A percentile compares a stretch with the other conserved stretches of the same genome.
Conservation (phyloP, 2,888 invertebrate genomes). For the Drosophila niveifrons region DNA sequence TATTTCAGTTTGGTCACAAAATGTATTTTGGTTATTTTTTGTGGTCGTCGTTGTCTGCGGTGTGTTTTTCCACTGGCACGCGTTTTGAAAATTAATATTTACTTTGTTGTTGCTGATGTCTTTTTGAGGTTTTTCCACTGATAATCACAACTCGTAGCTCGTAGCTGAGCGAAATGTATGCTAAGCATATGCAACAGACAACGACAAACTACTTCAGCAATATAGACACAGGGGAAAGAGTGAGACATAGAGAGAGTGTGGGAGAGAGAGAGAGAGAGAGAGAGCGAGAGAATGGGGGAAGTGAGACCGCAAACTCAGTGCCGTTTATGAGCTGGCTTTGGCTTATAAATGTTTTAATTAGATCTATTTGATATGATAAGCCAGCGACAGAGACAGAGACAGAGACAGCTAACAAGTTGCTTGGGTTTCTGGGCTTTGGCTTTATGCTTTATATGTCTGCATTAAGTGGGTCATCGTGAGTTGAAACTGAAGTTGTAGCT, state of each 20-base stretch:
- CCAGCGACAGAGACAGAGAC: slow-evolving; percentile 50
- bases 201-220: slow-evolving; percentile 27
- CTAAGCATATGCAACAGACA: slow-evolving; percentile 71
- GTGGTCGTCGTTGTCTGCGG: slow-evolving; percentile 1
- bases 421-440: slow-evolving; percentile 62
- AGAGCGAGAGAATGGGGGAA: not conserved
- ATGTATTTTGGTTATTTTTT: slow-evolving; percentile 18
- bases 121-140: slow-evolving; percentile 64
- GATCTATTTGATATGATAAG: slow-evolving; percentile 77
- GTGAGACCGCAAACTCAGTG: slow-evolving; percentile 60
- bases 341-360: slow-evolving; percentile 79
- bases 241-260: not conserved
- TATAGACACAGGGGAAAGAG: not conserved
- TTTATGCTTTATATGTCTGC: slow-evolving; percentile 63
- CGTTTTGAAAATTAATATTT: slow-evolving; percentile 80
- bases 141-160: slow-evolving; percentile 55
- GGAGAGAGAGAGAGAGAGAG: not conserved
- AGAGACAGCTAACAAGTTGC: slow-evolving; percentile 74
- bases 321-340: slow-evolving; percentile 71
- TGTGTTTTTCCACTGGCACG: slow-evolving; percentile 65
- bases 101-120: slow-evolving; percentile 47
- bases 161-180: slow-evolving; percentile 62
- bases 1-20: slow-evolving; percentile 22
- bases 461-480: slow-evolving; percentile 68
- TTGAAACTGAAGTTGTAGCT: slow-evolving; percentile 18